Base-by-base conservation (phyloP, 2,797 vertebrate genomes). In the Paramormyrops hopkinsi region DNA sequence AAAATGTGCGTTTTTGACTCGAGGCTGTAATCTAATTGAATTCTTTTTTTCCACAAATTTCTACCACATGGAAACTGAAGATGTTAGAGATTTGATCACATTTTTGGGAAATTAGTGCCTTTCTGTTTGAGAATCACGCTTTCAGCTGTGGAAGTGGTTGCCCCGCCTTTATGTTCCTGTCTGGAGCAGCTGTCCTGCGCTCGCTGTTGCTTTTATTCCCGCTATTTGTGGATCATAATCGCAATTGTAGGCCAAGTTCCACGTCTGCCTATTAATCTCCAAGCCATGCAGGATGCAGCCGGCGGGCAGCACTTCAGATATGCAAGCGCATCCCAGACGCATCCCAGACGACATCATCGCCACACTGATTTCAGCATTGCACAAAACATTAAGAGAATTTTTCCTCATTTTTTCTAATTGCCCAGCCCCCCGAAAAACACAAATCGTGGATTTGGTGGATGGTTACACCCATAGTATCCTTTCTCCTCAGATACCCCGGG, bases 211-310 rank as follows among this genome's bases (percentile, higher is more conserved):
- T 54, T 53, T 54, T 22, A 84, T 11, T 53, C 84, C 50, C 25
- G 1, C 84, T 62, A 17, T 62, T 44, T 17, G 17, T 33, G 37
- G 29, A 87, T 86, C n/a, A 25, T 87, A 29, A 59, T 29, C 17
- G 7, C n/a, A 22, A 59, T 22, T 22, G 33, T 33, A 56, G 89
- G 89, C 85, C 84, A 76, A 25, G 56, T 17, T 76, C 85, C 89
- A 89, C 53, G 41, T 46, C 65, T 2, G 51, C 69, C 69, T 79
- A 44, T 82, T 73, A 44, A 89, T 48, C 89, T 56, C 14, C 14
- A 25, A 87, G 37, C 86, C 50, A 48, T 59, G 53, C 12, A 76
- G 29, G 48, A 73, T 79, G 65, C 29, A 73, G 65, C 3, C 12
- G 5, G 29, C 14, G 12, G 29, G 29, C 65, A 17, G 29, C 29